Conservation (phyloP, 2,797 vertebrate species). For the Novumbra hubbsi region DNA sequence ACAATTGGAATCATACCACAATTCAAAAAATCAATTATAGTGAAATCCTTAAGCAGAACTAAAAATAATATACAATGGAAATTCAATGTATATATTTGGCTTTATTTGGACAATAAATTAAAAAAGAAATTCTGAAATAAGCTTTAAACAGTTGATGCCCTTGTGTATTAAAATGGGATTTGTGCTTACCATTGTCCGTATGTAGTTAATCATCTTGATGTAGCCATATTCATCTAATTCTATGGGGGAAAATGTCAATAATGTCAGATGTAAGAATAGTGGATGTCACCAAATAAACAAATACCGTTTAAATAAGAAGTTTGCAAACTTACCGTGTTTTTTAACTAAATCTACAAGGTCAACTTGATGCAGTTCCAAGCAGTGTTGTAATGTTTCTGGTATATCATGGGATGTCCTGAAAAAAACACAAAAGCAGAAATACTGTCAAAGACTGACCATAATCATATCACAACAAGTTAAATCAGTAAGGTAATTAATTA, state of each 20-base stretch:
- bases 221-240: constrained; percentile 94
- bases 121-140: not conserved
- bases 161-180: not conserved
- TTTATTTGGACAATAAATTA: too few relatives aligned
- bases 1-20: too few relatives aligned
- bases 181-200: constrained; percentile 82
- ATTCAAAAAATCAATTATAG: too few relatives aligned
- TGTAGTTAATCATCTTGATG: constrained; percentile 92
- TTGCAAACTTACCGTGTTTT: constrained; percentile 77
- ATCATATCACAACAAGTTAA: not conserved
- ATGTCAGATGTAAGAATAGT: not conserved
- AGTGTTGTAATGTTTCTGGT: constrained; percentile 81
- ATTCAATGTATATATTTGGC: too few relatives aligned
- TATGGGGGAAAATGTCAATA: constrained; percentile 40
- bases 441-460: not conserved
- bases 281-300: not conserved
- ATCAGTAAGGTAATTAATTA: not conserved
- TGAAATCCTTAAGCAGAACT: too few relatives aligned
- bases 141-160: not conserved
- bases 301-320: not conserved
- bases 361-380: constrained; percentile 79
- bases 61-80: too few relatives aligned
- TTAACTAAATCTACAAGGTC: constrained; percentile 72
- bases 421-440: not conserved
- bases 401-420: constrained; percentile 76